Evolutionary conservation across 2,797 vertebrate species (phyloP).

Genomic region (Epinephelus coioides): DNA sequence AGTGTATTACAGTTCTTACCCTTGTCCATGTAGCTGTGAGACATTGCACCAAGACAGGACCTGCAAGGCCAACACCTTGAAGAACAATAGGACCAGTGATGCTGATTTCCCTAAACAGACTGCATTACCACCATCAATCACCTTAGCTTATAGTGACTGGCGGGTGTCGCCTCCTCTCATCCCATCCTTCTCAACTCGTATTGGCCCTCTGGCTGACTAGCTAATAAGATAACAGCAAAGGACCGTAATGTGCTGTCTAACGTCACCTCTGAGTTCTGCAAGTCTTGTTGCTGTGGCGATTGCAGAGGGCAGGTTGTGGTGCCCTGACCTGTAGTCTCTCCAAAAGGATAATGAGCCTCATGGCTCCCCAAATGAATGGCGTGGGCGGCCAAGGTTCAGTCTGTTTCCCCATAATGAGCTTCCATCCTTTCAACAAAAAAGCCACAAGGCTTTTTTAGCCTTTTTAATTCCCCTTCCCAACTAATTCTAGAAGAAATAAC

Average conservation of each 20-base stretch:
- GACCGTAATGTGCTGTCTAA: conserved; percentile 43
- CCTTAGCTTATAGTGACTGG: conserved; percentile 60
- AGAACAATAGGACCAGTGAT: conserved; percentile 32
- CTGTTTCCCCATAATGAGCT: conserved; percentile 79
- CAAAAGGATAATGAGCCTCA: conserved; percentile 84
- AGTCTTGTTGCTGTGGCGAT: conserved; percentile 77
- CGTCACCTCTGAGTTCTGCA: conserved; percentile 57
- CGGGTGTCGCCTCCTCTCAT: conserved; percentile 61
- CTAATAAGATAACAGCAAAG: conserved; percentile 57
- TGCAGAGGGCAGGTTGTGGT: conserved; percentile 70
- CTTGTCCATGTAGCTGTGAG: conserved; percentile 39
- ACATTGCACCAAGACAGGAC: conserved; percentile 52
- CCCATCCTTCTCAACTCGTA: conserved; percentile 48
- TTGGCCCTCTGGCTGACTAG: conserved; percentile 49
- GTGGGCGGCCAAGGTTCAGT: conserved; percentile 76
- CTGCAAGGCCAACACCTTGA: conserved; percentile 39
- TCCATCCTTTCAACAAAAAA: conserved; percentile 68
- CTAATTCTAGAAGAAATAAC: conserved; percentile 58
- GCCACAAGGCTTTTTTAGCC: conserved; percentile 61
- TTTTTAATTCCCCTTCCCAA: conserved; percentile 55
- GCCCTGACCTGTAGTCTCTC: conserved; percentile 77
- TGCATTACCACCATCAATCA: conserved; percentile 75
- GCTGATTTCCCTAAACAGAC: conserved; percentile 56
- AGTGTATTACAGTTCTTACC: not conserved
- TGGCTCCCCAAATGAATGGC: conserved; percentile 80